A percentile compares a stretch with the other conserved stretches of the same genome.
Evolutionary conservation across 2,888 invertebrate species (phyloP).

Genomic region (Parochlus steinenii): DNA sequence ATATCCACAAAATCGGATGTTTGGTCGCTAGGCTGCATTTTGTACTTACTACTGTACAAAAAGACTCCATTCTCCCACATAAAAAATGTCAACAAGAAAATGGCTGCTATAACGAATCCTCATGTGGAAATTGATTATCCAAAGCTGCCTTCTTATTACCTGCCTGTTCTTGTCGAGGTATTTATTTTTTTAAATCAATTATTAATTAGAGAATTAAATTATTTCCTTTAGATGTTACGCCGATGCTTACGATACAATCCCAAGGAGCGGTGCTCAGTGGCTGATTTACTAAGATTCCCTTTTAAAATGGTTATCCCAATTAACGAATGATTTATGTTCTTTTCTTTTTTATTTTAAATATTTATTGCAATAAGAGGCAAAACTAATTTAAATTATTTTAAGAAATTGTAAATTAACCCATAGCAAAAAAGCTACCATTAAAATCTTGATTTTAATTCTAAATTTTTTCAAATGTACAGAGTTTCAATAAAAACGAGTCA

Average conservation of each 20-base stretch:
- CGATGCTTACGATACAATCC: constrained; percentile 27
- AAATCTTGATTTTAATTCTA: no score
- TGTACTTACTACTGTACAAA: constrained; percentile 83
- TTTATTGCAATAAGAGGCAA: no score
- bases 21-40: constrained; percentile 94
- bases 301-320: constrained; percentile 29
- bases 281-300: constrained; percentile 27
- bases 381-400: no score
- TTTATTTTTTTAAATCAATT: not conserved
- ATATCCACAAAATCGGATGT: constrained; percentile 86
- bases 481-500: no score
- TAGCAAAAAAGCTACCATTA: no score
- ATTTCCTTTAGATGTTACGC: constrained; percentile 23
- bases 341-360: not conserved
- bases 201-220: not conserved
- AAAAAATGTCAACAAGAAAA: constrained; percentile 49
- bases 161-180: constrained; percentile 27
- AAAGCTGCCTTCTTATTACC: constrained; percentile 34
- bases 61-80: constrained; percentile 82
- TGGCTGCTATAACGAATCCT: constrained; percentile 60
- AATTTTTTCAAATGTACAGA: no score
- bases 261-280: constrained; percentile 26
- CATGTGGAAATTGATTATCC: constrained; percentile 60
- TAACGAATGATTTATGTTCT: not conserved
- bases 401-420: no score